Percentiles rank a stretch among this genome's conserved stretches.
These are phyloP conservation scores for Aphodius granarius DNA, from an alignment of 2,888 invertebrate species.

Conservation along the genomic window DNA sequence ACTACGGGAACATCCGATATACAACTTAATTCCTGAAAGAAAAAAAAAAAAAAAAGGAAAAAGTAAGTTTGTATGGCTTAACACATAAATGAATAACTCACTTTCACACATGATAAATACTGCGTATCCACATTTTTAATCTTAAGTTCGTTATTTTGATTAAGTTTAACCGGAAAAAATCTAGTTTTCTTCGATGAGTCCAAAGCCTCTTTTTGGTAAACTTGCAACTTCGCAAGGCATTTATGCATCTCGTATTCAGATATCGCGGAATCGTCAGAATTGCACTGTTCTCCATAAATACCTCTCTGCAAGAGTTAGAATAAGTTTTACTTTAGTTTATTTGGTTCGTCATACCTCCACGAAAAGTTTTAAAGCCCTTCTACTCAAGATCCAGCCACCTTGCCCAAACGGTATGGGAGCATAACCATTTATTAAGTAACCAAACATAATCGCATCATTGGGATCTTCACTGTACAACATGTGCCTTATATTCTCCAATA, in stretches of 20 bases:
- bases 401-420: neutral
- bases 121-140: neutral
- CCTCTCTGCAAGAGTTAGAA: neutral
- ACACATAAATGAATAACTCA: neutral
- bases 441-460: neutral
- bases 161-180: neutral
- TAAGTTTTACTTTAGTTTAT: neutral
- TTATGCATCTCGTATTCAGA: neutral
- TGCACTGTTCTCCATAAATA: neutral
- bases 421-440: neutral
- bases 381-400: neutral
- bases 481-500: neutral
- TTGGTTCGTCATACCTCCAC: neutral
- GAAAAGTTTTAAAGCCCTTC: neutral
- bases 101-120: neutral
- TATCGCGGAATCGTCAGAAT: neutral
- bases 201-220: neutral
- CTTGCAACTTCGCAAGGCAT: neutral
- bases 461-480: neutral
- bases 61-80: neutral
- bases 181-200: neutral
- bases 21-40: neutral
- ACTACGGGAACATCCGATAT: neutral
- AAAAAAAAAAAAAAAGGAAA: no score
- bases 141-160: neutral